Conservation (phyloP, 2,888 invertebrate genomes). For the Drosophila sordidapex region DNA sequence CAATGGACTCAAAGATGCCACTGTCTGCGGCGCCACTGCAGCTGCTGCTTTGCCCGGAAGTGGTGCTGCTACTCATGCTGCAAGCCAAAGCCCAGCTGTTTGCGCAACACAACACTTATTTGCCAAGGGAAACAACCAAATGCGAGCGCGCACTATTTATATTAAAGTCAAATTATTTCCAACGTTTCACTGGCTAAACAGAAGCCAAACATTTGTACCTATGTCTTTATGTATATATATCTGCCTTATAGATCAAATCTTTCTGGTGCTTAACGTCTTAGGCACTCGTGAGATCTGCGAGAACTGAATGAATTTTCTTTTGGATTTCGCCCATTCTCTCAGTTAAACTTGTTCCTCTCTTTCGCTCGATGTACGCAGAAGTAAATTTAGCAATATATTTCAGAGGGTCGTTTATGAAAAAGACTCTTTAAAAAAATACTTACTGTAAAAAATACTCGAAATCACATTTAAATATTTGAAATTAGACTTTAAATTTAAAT, state of each 20-base stretch:
- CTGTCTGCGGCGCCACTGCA: slow-evolving; percentile 48
- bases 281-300: slow-evolving; percentile 41
- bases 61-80: slow-evolving; percentile 78
- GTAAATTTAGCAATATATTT: slow-evolving; percentile 65
- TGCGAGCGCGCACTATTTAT: slow-evolving; percentile 38
- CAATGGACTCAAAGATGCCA: slow-evolving; percentile 67
- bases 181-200: slow-evolving; percentile 66
- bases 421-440: background rate
- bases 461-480: background rate
- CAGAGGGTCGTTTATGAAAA: slow-evolving; percentile 22
- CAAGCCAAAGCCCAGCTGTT: slow-evolving; percentile 37
- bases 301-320: slow-evolving; percentile 48
- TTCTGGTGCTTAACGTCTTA: slow-evolving; percentile 34
- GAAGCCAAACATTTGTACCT: slow-evolving; percentile 66
- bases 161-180: slow-evolving; percentile 44
- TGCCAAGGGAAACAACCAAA: slow-evolving; percentile 29
- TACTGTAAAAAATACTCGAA: background rate
- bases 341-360: slow-evolving; percentile 22
- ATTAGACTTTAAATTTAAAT: background rate
- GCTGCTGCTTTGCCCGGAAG: slow-evolving; percentile 82
- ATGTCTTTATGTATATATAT: background rate
- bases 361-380: slow-evolving; percentile 41
- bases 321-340: slow-evolving; percentile 17
- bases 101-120: slow-evolving; percentile 57
- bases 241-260: slow-evolving; percentile 26